These are phyloP conservation scores for Apodemus sylvaticus DNA, from an alignment of 2,113 vertebrate species.

Conservation along the genomic window DNA sequence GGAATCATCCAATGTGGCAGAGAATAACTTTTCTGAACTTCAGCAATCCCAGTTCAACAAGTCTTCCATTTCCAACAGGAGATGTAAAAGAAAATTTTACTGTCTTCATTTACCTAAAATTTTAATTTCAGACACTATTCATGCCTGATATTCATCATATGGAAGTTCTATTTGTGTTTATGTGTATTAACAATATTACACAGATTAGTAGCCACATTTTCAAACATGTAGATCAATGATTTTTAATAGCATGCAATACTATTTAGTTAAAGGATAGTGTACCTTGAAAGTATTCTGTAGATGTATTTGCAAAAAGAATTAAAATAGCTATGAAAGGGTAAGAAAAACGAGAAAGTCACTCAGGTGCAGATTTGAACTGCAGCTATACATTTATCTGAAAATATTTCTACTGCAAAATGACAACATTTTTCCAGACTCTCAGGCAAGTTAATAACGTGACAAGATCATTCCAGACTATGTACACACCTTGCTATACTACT, in stretches of 20 bases:
- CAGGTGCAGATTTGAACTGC: neutral
- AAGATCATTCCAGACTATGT: neutral
- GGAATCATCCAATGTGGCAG: neutral
- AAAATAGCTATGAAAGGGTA: neutral
- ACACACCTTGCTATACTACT: neutral
- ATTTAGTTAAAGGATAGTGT: neutral
- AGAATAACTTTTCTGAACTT: neutral
- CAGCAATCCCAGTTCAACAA: neutral
- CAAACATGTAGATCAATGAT: neutral
- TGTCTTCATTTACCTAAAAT: neutral
- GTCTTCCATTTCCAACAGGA: neutral
- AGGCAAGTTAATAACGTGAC: neutral
- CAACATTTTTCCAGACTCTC: neutral
- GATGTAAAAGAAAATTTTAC: neutral
- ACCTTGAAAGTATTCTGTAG: neutral
- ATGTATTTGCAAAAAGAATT: neutral
- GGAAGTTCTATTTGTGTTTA: neutral
- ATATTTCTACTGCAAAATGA: neutral
- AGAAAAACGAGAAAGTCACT: neutral
- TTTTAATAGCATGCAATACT: neutral
- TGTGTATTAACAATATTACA: neutral
- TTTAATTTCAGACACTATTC: slow-evolving; percentile 33
- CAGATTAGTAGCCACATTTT: neutral
- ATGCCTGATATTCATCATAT: neutral
- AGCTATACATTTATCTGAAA: neutral